These are phyloP conservation scores for Nemopilema nomurai DNA, from an alignment of 30 jellyfish, hydroid and myxozoan species.

Conservation along the genomic window DNA sequence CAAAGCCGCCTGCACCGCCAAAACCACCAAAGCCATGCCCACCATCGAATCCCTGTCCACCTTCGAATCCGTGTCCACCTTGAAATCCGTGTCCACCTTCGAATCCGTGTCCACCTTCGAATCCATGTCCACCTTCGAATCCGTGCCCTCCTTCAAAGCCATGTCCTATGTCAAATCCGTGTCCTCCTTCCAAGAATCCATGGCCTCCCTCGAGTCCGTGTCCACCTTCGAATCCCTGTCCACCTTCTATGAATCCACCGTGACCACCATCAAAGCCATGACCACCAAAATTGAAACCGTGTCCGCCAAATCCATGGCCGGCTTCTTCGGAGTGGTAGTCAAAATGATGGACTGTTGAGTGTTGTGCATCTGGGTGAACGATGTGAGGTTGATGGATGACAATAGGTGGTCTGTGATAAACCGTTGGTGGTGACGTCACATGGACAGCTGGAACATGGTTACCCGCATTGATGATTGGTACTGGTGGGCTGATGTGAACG, in stretches of 20 bases:
- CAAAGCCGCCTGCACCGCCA: constrained; percentile 43
- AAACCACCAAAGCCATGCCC: constrained; percentile 76
- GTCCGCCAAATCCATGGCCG: constrained; percentile 51
- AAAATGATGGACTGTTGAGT: constrained; percentile 50
- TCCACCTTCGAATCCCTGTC: constrained; percentile 69
- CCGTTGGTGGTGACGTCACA: constrained; percentile 98
- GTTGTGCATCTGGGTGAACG: constrained; percentile 76
- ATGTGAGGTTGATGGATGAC: constrained; percentile 98
- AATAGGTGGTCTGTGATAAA: constrained; percentile 96
- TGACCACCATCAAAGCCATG: constrained; percentile 63
- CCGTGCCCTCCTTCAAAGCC: constrained; percentile 41
- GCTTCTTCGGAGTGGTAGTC: constrained; percentile 55
- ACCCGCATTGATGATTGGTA: constrained; percentile 96
- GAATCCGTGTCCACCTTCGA: constrained; percentile 44
- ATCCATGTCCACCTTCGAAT: constrained; percentile 57
- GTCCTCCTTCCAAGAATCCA: constrained; percentile 63
- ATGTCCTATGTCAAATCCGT: constrained; percentile 43
- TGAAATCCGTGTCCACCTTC: constrained; percentile 65
- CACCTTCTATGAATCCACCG: constrained; percentile 48
- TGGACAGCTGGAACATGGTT: constrained; percentile 98
- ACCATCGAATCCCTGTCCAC: constrained; percentile 71
- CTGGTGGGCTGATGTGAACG: constrained; percentile 97
- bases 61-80: constrained; percentile 62
- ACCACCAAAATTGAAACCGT: too few relatives aligned
- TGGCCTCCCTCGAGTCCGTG: constrained; percentile 52